phyloP scores from a whole-genome alignment of 2,797 vertebrate species.

The Lycodopsis pacificus region DNA sequence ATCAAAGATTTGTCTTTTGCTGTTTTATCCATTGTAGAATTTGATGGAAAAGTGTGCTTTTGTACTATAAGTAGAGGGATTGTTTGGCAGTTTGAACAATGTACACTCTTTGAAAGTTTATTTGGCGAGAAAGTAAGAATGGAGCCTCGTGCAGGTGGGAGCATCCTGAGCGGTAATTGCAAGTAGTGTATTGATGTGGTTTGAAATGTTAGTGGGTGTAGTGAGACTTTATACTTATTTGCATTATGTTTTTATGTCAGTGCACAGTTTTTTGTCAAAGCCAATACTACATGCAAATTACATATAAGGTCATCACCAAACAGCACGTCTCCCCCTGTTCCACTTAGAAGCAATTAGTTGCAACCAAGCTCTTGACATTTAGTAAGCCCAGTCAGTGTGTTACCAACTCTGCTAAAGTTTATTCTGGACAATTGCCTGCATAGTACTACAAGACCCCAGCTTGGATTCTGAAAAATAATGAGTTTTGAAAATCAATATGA shows the following conservation, averaged over 20 bases:
- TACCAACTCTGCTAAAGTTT: constrained; percentile 1
- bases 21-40: constrained; percentile 12
- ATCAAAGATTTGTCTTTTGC: constrained; percentile 41
- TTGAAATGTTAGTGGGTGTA: constrained; percentile 33
- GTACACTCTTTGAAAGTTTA: constrained; percentile 49
- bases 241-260: neutral
- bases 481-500: constrained; percentile 17
- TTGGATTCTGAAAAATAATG: constrained; percentile 8
- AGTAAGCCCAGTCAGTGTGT: neutral
- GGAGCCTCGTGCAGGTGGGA: constrained; percentile 32
- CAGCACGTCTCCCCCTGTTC: neutral
- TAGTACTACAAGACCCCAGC: neutral
- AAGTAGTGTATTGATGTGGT: constrained; percentile 26
- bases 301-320: neutral
- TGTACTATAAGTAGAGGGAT: constrained; percentile 13
- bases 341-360: neutral
- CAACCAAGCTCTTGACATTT: neutral
- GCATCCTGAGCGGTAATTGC: constrained; percentile 47
- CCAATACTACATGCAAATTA: constrained; percentile 6
- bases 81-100: constrained; percentile 36
- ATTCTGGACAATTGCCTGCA: constrained; percentile 1
- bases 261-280: constrained; percentile 4
- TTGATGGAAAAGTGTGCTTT: constrained; percentile 34
- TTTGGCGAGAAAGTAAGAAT: constrained; percentile 28
- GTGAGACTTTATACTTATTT: constrained; percentile 13